Evolutionary conservation across 2,797 vertebrate genomes (phyloP), one percentile per base, ranked within the genome.

Genomic region (Gastrophryne carolinensis): DNA sequence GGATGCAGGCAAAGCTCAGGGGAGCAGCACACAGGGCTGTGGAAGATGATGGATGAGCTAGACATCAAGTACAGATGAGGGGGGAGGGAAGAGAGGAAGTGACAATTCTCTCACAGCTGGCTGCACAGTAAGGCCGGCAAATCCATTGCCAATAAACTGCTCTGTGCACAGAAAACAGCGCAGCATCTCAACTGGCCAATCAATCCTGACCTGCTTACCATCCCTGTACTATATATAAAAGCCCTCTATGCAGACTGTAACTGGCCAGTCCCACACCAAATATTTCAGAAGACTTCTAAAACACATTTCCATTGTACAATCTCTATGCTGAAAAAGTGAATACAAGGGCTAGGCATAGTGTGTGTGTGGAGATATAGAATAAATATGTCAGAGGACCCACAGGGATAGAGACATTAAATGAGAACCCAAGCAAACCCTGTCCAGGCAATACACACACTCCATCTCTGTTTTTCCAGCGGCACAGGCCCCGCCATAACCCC

Each of bases 41-140:
- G 52, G 67, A 62, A 41, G 56, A 70, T 70, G 66, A 64, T 71
- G 34, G 74, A 77, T 77, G 74, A 71, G 50, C 57, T 21, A 27
- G 63, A 75, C 23, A 4, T 53, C 64, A 62, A 56, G 37, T 32
- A 54, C 34, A 76, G 57, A 76, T 49, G 60, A 69, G 75, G 67
- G 65, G 66, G 66, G 57, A 57, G 57, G 65, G 73, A 76, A 49
- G 73, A 76, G 37, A 49, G 57, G 75, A 77, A 71, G 75, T 65
- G 67, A 58, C 75, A 64, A 77, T 65, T 65, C 67, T 64, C 60
- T 67, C 39, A 77, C 75, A 77, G 75, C 75, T 77, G 75, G 57
- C 66, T 77, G 64, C n/a, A 44, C 67, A 63, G 15, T 64, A 64
- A 56, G 62, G 49, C 30, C 61, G 41, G 57, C 47, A 63, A 58